Conservation (phyloP, 2,797 vertebrate species). For the Cryptoprocta ferox region DNA sequence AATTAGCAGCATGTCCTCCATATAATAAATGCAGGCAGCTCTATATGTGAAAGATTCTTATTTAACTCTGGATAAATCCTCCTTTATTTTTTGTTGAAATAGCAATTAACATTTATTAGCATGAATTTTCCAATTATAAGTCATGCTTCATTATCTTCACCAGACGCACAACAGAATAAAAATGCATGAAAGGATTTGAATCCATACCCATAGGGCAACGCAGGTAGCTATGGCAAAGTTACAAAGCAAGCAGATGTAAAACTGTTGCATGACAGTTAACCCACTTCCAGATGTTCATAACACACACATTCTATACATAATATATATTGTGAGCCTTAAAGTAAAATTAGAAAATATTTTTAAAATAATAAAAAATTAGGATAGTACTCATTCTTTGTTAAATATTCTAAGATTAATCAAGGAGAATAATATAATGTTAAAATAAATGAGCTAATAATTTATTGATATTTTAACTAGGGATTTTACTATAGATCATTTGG, state of each 20-base stretch:
- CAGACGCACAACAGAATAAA: slow-evolving; percentile 77
- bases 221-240: slow-evolving; percentile 63
- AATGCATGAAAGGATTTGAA: slow-evolving; percentile 73
- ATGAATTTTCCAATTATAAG: slow-evolving; percentile 58
- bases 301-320: neutral
- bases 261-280: slow-evolving; percentile 75
- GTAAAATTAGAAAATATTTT: slow-evolving; percentile 24
- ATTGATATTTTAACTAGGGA: neutral
- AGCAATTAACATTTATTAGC: slow-evolving; percentile 54
- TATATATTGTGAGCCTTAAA: neutral
- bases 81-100: slow-evolving; percentile 58
- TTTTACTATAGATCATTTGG: neutral
- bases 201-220: slow-evolving; percentile 61
- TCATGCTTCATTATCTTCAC: slow-evolving; percentile 48
- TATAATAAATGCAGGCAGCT: slow-evolving; percentile 53
- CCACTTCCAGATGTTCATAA: slow-evolving; percentile 79
- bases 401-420: slow-evolving; percentile 7
- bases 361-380: neutral
- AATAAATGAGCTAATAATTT: neutral
- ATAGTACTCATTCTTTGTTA: neutral
- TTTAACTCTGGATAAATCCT: slow-evolving; percentile 37
- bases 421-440: neutral
- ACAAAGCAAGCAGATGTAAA: slow-evolving; percentile 76
- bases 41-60: slow-evolving; percentile 43
- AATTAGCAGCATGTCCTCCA: slow-evolving; percentile 73